Evolutionary conservation across 2,797 vertebrate species (phyloP), one percentile per base, ranked within the genome.

Genomic region (Semotilus atromaculatus): DNA sequence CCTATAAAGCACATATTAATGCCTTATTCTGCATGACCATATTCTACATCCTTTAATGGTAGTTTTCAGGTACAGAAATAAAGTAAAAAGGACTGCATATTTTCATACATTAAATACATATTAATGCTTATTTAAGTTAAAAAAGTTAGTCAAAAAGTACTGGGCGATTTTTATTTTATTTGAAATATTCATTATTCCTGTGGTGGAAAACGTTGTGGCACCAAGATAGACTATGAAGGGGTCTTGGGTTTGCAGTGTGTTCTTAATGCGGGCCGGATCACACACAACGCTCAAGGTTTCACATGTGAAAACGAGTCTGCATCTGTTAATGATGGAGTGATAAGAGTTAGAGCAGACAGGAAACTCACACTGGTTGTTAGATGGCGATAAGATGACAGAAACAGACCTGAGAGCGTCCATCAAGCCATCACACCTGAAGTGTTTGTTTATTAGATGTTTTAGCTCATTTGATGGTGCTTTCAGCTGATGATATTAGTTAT

Each of bases 321-420:
- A 36, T 82, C 55, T 73, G 29, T n/a, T 82, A 62, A 34, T 36
- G 38, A 82, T 82, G 68, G 53, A 72, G 53, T 62, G 68, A 82
- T 73, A 82, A 74, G 70, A 74, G 45, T 51, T 73, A 10, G 31
- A 62, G 55, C 81, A 51, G 34, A 74, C 70, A 82, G 81, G 81
- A 82, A 82, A 74, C 81, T 74, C 21, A 48, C 40, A 31, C 55
- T 48, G 40, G 55, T 64, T 60, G 70, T 82, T 82, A 62, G 53
- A 73, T 74, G 29, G 29, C 51, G 81, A 82, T 74, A 82, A 62
- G 75, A 78, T 78, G 75, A 77, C 68, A 48, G 38, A 53, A 21
- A 21, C 18, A 19, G 48, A 51, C 26, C 21, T 29, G 23, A 60
- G n/a, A 60, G n/a, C 14, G n/a, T 62, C 58, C 16, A 7, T 64